Percentiles rank a stretch among this genome's conserved stretches.
These are phyloP conservation scores for Orthonychiurus folsomi DNA, from an alignment of 2,888 invertebrate species.

Conservation along the genomic window DNA sequence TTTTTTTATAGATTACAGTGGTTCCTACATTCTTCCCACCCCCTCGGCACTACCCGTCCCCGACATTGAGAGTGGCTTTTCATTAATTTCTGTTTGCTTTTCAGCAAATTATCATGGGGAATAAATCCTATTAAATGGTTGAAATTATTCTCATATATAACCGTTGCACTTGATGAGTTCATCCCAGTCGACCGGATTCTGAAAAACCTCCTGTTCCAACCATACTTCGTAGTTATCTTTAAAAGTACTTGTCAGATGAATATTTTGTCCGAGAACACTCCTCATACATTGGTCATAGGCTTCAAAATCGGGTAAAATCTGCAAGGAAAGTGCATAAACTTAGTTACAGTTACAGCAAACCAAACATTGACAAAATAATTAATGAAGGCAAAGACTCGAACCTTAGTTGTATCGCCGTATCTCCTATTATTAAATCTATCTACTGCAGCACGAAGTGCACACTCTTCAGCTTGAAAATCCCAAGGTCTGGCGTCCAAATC, in stretches of 20 bases:
- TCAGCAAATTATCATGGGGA: no score
- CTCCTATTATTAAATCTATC: conserved; percentile 92
- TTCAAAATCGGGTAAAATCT: conserved; percentile 48
- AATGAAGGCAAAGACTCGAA: no score
- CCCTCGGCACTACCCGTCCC: no score
- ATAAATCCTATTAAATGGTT: no score
- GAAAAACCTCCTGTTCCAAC: conserved; percentile 94
- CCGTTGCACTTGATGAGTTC: conserved; percentile 42
- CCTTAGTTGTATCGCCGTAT: conserved; percentile 53
- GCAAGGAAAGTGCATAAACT: conserved; percentile 13
- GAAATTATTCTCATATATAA: no score
- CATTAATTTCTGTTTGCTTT: no score
- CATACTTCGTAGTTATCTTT: conserved; percentile 87
- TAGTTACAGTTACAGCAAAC: neutral
- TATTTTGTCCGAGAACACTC: conserved; percentile 65
- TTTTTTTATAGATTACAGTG: no score
- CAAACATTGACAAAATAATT: neutral
- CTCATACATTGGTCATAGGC: conserved; percentile 72
- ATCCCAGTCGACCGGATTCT: conserved; percentile 58
- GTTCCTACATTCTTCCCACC: no score
- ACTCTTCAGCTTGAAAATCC: conserved; percentile 97
- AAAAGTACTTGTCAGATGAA: conserved; percentile 84
- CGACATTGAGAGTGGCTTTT: no score
- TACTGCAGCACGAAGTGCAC: conserved; percentile 82
- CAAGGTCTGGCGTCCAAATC: conserved; percentile 94